A percentile compares a stretch with the other conserved stretches of the same genome.
These are phyloP conservation scores for Donacobius atricapilla DNA, from an alignment of 2,113 vertebrate genomes.

Conservation along the genomic window DNA sequence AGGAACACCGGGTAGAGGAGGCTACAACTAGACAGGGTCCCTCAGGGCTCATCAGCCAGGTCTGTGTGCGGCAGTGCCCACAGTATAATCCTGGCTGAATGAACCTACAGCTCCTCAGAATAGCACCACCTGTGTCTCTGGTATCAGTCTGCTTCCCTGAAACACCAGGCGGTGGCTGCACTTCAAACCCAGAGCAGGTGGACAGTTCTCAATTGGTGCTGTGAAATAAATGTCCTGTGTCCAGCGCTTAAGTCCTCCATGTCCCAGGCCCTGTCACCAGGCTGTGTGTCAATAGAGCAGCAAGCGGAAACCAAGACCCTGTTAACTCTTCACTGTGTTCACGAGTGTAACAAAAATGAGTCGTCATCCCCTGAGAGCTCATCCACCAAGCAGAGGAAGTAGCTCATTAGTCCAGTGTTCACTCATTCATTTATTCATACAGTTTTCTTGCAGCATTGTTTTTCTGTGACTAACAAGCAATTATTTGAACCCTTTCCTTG, in stretches of 20 bases:
- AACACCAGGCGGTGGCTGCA: accelerated
- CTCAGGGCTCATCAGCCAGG: neutral
- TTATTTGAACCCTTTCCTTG: slow-evolving; percentile 41
- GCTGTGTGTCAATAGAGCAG: neutral
- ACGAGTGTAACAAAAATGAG: neutral
- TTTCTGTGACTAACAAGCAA: slow-evolving; percentile 51
- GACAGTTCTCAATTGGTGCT: accelerated
- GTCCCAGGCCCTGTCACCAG: neutral
- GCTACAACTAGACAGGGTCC: neutral
- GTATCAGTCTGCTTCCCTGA: neutral
- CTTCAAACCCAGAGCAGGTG: neutral
- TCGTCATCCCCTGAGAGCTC: neutral
- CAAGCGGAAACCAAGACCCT: neutral
- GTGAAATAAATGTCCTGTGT: neutral
- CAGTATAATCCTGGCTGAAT: accelerated
- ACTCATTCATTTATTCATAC: slow-evolving; percentile 11
- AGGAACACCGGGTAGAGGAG: neutral
- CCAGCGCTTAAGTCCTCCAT: accelerated
- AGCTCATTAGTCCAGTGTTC: slow-evolving; percentile 4
- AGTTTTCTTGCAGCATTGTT: slow-evolving; percentile 42
- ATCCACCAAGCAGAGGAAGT: neutral
- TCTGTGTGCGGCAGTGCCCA: accelerated
- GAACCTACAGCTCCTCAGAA: neutral
- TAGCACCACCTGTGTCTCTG: neutral
- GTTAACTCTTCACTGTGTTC: neutral